Evolutionary conservation across 2,888 invertebrate species (phyloP).

Genomic region (Acrobeloides nanus): DNA sequence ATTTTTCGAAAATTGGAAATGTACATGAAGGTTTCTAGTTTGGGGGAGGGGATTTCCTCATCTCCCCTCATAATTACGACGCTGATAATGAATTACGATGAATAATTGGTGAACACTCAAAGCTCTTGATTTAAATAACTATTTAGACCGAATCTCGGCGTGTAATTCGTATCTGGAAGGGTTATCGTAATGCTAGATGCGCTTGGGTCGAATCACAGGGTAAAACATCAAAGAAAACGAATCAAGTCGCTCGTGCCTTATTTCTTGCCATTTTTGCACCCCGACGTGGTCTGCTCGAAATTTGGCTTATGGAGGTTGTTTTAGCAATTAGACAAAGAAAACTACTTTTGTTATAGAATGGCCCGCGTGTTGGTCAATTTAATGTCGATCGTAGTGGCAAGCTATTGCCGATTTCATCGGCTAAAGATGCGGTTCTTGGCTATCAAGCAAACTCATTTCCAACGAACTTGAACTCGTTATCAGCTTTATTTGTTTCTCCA

Average conservation of each 20-base stretch:
- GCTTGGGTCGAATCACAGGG: conserved; percentile 75
- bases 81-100: conserved; percentile 2
- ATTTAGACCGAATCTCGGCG: conserved; percentile 56
- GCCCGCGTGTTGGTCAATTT: conserved; percentile 81
- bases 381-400: conserved; percentile 72
- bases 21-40: too few relatives aligned
- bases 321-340: too few relatives aligned
- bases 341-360: conserved; percentile 67
- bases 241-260: conserved; percentile 54
- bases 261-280: conserved; percentile 89
- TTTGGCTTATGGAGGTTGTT: conserved; percentile 74
- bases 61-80: too few relatives aligned
- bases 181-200: conserved; percentile 88
- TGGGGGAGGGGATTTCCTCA: too few relatives aligned
- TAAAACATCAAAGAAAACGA: conserved; percentile 1
- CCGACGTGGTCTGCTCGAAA: conserved; percentile 75
- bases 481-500: conserved; percentile 24
- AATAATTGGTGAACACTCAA: conserved; percentile 4
- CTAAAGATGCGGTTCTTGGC: conserved; percentile 15
- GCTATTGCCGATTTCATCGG: conserved; percentile 32
- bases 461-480: background rate
- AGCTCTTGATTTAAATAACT: background rate
- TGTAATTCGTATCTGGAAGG: conserved; percentile 79
- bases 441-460: conserved; percentile 1
- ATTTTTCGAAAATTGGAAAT: conserved; percentile 2